Evolutionary conservation across 1,140 invertebrate species (phyloP).

Genomic region (Apis laboriosa): DNA sequence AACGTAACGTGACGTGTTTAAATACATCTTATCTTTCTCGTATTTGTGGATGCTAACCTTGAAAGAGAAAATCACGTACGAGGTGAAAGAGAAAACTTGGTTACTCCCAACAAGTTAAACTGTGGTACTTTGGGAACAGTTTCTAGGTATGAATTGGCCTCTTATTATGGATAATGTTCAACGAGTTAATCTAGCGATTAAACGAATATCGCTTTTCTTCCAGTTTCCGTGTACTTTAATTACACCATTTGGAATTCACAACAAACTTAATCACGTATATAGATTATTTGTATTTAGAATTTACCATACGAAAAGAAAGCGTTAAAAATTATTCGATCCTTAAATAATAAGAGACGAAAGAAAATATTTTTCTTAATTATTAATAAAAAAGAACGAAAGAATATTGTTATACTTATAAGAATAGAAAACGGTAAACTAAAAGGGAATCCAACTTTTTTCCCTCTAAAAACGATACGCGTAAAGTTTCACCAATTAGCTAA

Average conservation of each 20-base stretch:
- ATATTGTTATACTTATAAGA: not conserved
- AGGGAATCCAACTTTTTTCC: not conserved
- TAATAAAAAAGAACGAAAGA: not conserved
- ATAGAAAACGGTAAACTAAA: not conserved
- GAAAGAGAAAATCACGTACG: not conserved
- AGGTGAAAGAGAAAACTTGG: slow-evolving; percentile 10
- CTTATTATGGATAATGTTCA: slow-evolving; percentile 11
- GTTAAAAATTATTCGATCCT: no score
- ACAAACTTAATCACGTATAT: not conserved
- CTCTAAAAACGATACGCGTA: slow-evolving; percentile 13
- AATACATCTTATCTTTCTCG: not conserved
- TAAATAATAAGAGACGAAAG: not conserved
- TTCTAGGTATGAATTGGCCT: not conserved
- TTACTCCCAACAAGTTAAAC: not conserved
- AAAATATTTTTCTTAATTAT: not conserved
- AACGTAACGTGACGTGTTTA: no score
- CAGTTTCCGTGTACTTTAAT: not conserved
- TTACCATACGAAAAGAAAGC: no score
- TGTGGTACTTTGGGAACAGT: slow-evolving; percentile 5
- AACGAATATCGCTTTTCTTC: not conserved
- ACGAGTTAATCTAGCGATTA: slow-evolving; percentile 9
- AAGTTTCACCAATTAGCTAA: slow-evolving; percentile 26
- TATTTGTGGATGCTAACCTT: not conserved
- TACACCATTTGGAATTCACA: not conserved
- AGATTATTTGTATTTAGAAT: not conserved